Conservation (phyloP, 2,113 vertebrate genomes). For the Scortum barcoo region DNA sequence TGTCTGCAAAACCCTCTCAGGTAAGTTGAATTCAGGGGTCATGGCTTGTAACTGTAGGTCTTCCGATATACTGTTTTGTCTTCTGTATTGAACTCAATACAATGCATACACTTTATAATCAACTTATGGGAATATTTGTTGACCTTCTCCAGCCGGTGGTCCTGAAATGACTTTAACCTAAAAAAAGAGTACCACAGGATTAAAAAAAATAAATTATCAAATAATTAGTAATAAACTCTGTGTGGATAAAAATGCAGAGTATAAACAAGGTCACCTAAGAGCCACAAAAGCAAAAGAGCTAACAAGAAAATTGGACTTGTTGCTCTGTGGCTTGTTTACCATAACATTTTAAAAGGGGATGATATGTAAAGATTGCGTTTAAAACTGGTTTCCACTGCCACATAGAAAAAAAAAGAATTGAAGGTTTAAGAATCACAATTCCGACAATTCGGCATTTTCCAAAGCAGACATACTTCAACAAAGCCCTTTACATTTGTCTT, state of each 20-base stretch:
- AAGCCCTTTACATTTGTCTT: not conserved
- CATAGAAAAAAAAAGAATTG: not conserved
- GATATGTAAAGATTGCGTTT: too few species aligned
- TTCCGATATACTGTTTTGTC: not conserved
- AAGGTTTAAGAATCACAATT: not conserved
- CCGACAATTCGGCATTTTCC: not conserved
- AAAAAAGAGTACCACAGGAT: not conserved
- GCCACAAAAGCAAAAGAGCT: not conserved
- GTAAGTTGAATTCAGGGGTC: constrained; percentile 67
- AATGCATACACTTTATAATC: not conserved
- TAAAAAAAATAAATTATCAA: not conserved
- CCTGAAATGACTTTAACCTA: not conserved
- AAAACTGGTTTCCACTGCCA: too few species aligned
- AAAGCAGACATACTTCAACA: not conserved
- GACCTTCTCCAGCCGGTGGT: not conserved
- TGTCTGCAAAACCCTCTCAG: constrained; percentile 89
- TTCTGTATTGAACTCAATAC: not conserved
- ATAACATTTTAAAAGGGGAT: too few species aligned
- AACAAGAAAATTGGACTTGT: too few species aligned
- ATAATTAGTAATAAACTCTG: too few species aligned
- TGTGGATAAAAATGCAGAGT: not conserved
- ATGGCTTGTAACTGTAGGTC: not conserved
- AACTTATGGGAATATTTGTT: not conserved
- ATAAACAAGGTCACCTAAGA: not conserved
- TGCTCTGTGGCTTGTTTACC: too few species aligned